Percentiles rank a stretch among this genome's conserved stretches.
These are phyloP conservation scores for Argyrosomus japonicus DNA, from an alignment of 2,113 vertebrate genomes.

Conservation along the genomic window DNA sequence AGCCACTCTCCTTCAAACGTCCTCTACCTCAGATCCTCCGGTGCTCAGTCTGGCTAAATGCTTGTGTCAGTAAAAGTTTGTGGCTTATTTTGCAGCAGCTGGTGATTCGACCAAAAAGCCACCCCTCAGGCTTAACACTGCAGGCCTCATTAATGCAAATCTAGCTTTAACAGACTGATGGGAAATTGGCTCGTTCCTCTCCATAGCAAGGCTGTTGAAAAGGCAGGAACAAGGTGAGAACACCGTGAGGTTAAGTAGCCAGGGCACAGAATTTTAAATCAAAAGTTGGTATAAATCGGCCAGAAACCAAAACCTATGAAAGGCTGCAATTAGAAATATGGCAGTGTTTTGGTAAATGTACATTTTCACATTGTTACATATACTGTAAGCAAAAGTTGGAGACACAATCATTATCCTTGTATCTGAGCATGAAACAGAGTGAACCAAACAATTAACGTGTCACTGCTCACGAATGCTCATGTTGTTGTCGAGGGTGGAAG, in stretches of 20 bases:
- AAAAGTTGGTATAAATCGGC: slow-evolving; percentile 47
- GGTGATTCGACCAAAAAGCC: slow-evolving; percentile 64
- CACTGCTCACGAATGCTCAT: slow-evolving; percentile 39
- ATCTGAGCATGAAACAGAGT: slow-evolving; percentile 26
- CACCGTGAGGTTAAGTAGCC: slow-evolving; percentile 57
- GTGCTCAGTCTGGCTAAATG: slow-evolving; percentile 45
- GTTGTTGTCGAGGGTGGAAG: slow-evolving; percentile 42
- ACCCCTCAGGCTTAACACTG: slow-evolving; percentile 64
- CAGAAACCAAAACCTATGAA: slow-evolving; percentile 16
- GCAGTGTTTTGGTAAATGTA: neutral
- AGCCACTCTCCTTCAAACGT: slow-evolving; percentile 35
- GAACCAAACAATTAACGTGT: slow-evolving; percentile 54
- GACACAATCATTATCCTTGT: slow-evolving; percentile 43
- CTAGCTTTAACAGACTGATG: slow-evolving; percentile 67
- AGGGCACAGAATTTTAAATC: slow-evolving; percentile 41
- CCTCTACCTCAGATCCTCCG: slow-evolving; percentile 55
- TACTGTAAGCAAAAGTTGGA: neutral
- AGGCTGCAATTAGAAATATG: slow-evolving; percentile 24
- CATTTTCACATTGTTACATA: slow-evolving; percentile 3
- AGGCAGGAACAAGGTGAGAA: slow-evolving; percentile 56
- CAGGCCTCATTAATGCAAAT: slow-evolving; percentile 83
- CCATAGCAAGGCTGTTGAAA: slow-evolving; percentile 40
- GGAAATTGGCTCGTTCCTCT: slow-evolving; percentile 65
- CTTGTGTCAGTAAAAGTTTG: slow-evolving; percentile 77
- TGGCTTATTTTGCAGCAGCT: slow-evolving; percentile 65